Evolutionary conservation across 2,797 vertebrate genomes (phyloP), one percentile per base, ranked within the genome.

Genomic region (Sebastes nivosus): DNA sequence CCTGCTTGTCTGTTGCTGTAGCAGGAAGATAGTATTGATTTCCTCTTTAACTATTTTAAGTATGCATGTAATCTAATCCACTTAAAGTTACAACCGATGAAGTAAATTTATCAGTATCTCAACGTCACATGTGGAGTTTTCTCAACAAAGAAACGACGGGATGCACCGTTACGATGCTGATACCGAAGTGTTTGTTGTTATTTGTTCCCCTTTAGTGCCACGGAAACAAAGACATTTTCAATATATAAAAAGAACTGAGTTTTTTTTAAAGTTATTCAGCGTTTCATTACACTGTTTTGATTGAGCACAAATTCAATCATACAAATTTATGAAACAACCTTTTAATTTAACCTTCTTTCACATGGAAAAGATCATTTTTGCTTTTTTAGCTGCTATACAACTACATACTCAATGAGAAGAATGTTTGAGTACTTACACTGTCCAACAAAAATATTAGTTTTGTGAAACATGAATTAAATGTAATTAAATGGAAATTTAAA

Each of bases 11-110:
- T 71, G 36, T 65, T 70, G 74, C 30, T 74, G 34, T 67, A 82
- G 38, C 72, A 86, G 82, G 79, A 90, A 79, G 75, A 75, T 12
- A 13, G 34, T 87, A 93, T 93, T 78, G 88, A 93, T 91, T 92
- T 81, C 16, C 36, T 75, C 52, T 59, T 77, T 8, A 79, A 58
- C 67, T 69, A 61, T 72, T 86, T 90, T 88, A 76, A 72, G 54
- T 63, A 58, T 72, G 59, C 32, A 75, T 88, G 90, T 82, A 80
- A 91, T 88, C 32, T 55, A 74, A 84, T 87, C 88, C 55, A 52
- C 68, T 74, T 65, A 29, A 75, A 75, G 29, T 68, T 46, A 34
- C 58, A 81, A 42, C 25, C 20, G 55, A 14, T 83, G 52, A 77
- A 75, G 64, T 84, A 12, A n/a, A 67, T 77, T 16, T 52, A 71